Evolutionary conservation across 1,140 invertebrate species (phyloP), one percentile per base, ranked within the genome.

Genomic region (Drosophila ambigua): DNA sequence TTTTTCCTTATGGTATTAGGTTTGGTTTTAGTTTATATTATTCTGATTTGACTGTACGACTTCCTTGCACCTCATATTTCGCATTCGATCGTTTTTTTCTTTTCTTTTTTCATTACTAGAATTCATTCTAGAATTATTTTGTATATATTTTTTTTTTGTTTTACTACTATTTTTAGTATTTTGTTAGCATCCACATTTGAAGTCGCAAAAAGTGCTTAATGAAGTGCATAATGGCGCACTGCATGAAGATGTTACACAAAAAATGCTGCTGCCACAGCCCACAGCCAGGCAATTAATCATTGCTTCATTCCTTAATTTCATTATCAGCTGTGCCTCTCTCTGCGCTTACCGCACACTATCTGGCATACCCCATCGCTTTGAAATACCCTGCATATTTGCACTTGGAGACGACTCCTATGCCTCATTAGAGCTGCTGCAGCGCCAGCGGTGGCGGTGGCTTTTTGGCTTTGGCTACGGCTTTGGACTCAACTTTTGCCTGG

Each of bases 361-460:
- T 41, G 44, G 45, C 45, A 68, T 68, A 61, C 57, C 58, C 45
- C 13, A 39, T 26, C 23, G n/a, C 31, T 13, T 43, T 15, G 15
- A 49, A 44, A 35, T 75, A 54, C 51, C 20, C 50, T 46, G 41
- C 54, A 54, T 64, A 39, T 55, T 51, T 50, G 53, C 50, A 39
- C 44, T 52, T 39, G 65, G 16, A 31, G 35, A 58, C 67, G 65
- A 71, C 67, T 39, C 35, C 23, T 46, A 35, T 44, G 68, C 66
- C 57, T 73, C 71, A 74, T 74, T 74, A 74, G 45, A 73, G 31
- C 62, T 9, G 35, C 44, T 64, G 60, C 61, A 50, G 73, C 62
- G 66, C 73, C 63, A 72, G 58, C 72, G 63, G 50, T 61, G 55
- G 62, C 67, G 41, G 35, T 39, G 11, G 35, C 35, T 28, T 28